Evolutionary conservation across 2,113 vertebrate species (phyloP).

Genomic region (Larimichthys polyactis): DNA sequence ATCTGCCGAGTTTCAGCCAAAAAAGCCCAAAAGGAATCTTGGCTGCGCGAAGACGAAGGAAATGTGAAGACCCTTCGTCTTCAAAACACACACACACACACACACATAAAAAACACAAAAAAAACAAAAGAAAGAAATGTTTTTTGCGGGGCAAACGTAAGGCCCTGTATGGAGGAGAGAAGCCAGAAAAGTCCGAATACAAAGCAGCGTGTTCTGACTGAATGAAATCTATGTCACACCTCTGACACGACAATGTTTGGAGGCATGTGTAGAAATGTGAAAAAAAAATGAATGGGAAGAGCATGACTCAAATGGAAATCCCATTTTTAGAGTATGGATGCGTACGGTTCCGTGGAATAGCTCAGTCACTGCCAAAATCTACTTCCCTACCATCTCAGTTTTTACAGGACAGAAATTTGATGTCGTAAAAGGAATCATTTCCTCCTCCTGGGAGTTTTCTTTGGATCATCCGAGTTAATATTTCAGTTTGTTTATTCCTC

Average conservation of each 20-base stretch:
- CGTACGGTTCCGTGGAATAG: conserved; percentile 60
- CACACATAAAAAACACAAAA: neutral
- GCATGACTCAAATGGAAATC: conserved; percentile 65
- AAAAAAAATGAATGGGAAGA: conserved; percentile 52
- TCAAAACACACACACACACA: neutral
- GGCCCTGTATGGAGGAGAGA: conserved; percentile 27
- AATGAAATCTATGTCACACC: conserved; percentile 9
- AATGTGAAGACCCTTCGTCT: conserved; percentile 33
- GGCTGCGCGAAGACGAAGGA: conserved; percentile 44
- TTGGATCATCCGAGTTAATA: neutral
- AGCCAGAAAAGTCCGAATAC: conserved; percentile 6
- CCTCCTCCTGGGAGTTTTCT: conserved; percentile 8
- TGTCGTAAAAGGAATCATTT: neutral
- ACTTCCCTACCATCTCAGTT: conserved; percentile 49
- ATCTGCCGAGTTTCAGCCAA: conserved; percentile 37
- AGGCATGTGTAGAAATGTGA: conserved; percentile 31
- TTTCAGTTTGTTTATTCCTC: conserved; percentile 28
- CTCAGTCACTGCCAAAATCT: conserved; percentile 59
- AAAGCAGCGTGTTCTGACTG: conserved; percentile 32
- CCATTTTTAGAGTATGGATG: conserved; percentile 56
- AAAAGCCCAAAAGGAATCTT: conserved; percentile 30
- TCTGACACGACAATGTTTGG: conserved; percentile 14
- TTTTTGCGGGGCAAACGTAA: conserved; percentile 35
- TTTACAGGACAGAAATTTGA: conserved; percentile 26
- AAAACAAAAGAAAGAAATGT: neutral